Conservation (phyloP, 2,888 invertebrate species). For the Drosophila birchii region DNA sequence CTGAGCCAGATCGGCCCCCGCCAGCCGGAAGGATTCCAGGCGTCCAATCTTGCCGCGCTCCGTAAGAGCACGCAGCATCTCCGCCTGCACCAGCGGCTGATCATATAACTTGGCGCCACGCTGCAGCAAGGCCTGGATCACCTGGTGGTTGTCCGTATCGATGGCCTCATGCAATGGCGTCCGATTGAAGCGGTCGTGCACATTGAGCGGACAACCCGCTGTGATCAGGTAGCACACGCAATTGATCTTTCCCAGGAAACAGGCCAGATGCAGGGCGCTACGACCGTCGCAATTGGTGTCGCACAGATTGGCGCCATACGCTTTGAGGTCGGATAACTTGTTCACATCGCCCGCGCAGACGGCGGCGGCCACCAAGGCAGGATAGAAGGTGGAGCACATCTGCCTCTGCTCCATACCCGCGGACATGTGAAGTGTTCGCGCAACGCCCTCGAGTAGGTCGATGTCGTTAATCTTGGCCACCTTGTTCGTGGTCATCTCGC, state of each 20-base stretch:
- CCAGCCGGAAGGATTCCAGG: slow-evolving; percentile 87
- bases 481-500: slow-evolving; percentile 88
- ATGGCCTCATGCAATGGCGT: slow-evolving; percentile 91
- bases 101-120: slow-evolving; percentile 90
- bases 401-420: slow-evolving; percentile 86
- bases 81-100: slow-evolving; percentile 87
- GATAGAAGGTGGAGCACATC: slow-evolving; percentile 87
- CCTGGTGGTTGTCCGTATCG: slow-evolving; percentile 87
- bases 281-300: slow-evolving; percentile 90
- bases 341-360: slow-evolving; percentile 86
- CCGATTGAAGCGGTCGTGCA: slow-evolving; percentile 89
- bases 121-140: slow-evolving; percentile 88
- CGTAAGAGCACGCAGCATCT: slow-evolving; percentile 88
- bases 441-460: slow-evolving; percentile 87
- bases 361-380: slow-evolving; percentile 89
- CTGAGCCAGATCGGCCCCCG: slow-evolving; percentile 88
- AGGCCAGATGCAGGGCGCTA: slow-evolving; percentile 92
- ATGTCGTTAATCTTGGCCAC: slow-evolving; percentile 82
- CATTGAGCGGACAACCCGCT: slow-evolving; percentile 92
- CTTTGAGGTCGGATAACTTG: slow-evolving; percentile 85
- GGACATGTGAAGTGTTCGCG: slow-evolving; percentile 86
- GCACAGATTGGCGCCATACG: slow-evolving; percentile 90
- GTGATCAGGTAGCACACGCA: slow-evolving; percentile 89
- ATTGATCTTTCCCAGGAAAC: slow-evolving; percentile 88
- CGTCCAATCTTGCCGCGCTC: slow-evolving; percentile 86